Percentiles rank a stretch among this genome's conserved stretches.
phyloP scores from a whole-genome alignment of 1,140 invertebrate species.

The Popillia japonica region DNA sequence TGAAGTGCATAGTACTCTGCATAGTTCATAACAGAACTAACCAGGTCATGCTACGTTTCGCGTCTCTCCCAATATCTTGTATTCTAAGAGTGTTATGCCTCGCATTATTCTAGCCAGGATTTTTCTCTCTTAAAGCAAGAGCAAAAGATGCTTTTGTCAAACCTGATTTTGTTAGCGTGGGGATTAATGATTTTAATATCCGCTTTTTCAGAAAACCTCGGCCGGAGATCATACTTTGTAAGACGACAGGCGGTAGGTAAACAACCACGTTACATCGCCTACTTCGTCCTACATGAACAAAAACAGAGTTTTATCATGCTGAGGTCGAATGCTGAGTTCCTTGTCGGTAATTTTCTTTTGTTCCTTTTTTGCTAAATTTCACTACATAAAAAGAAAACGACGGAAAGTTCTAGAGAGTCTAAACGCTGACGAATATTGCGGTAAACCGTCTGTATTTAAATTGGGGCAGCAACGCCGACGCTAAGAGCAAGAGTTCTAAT shows the following conservation, averaged over 20 bases:
- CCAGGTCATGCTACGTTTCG: too few species aligned
- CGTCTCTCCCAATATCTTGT: too few species aligned
- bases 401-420: too few species aligned
- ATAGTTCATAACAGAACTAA: too few species aligned
- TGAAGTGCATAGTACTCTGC: too few species aligned
- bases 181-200: constrained; percentile 34
- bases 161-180: constrained; percentile 6
- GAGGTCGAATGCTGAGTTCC: not conserved
- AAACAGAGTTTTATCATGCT: not conserved
- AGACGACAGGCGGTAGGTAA: not conserved
- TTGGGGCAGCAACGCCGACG: too few species aligned
- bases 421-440: too few species aligned
- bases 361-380: too few species aligned
- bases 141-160: not conserved
- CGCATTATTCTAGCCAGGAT: not conserved
- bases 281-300: not conserved
- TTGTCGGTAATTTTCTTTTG: not conserved
- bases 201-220: not conserved
- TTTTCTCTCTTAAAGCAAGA: not conserved
- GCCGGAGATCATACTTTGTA: not conserved
- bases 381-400: too few species aligned
- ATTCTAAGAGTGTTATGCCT: not conserved
- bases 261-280: not conserved
- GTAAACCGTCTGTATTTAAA: too few species aligned
- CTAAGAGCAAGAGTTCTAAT: too few species aligned